phyloP scores from a whole-genome alignment of 2,113 vertebrate genomes.

The Craseonycteris thonglongyai region DNA sequence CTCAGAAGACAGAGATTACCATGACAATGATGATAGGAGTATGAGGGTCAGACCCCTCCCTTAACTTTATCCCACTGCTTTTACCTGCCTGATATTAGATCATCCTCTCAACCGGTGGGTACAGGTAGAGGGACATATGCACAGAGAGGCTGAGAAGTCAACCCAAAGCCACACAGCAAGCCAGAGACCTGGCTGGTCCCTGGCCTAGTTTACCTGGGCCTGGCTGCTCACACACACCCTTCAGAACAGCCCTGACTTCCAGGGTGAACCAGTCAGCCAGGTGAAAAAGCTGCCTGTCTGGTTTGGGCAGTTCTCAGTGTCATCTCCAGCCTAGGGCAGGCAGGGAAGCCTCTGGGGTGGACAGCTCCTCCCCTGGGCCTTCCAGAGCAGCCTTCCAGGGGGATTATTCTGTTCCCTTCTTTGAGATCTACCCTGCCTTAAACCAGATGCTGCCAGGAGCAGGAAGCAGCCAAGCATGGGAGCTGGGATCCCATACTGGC shows the following conservation, averaged over 20 bases:
- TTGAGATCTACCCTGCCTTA: not conserved
- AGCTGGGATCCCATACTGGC: not conserved
- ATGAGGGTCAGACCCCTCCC: not conserved
- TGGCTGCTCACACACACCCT: not conserved
- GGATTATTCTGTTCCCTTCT: not conserved
- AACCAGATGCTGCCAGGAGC: not conserved
- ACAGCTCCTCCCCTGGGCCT: not conserved
- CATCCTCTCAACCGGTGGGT: not conserved
- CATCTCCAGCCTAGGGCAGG: not conserved
- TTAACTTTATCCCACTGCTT: not conserved
- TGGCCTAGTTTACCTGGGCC: not conserved
- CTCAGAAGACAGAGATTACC: not conserved
- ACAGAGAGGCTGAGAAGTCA: not conserved
- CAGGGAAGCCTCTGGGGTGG: not conserved
- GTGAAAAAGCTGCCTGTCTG: constrained; percentile 46
- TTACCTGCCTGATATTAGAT: not conserved
- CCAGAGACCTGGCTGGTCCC: not conserved
- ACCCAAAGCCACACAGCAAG: not conserved
- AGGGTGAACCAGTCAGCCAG: not conserved
- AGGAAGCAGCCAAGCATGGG: not conserved
- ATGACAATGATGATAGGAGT: not conserved
- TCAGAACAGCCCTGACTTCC: not conserved
- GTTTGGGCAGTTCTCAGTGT: constrained; percentile 56
- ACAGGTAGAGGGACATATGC: not conserved
- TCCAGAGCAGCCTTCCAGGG: constrained; percentile 5